These are phyloP conservation scores for Pseudois nayaur DNA, from an alignment of 2,113 vertebrate species.

Conservation along the genomic window DNA sequence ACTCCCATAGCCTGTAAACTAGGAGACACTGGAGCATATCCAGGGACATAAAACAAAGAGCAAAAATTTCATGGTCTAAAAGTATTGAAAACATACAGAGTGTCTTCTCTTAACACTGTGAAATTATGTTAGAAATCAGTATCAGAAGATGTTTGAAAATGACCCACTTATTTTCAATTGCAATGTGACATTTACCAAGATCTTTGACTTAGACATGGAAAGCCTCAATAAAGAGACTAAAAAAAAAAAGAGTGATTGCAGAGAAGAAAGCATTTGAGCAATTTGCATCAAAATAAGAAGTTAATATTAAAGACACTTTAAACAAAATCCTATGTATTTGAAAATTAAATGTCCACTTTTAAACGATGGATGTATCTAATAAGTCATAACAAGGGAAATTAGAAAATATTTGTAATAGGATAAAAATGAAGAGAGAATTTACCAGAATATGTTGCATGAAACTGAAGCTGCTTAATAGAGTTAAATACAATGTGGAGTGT, in stretches of 20 bases:
- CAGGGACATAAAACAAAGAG: background rate
- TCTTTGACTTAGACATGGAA: background rate
- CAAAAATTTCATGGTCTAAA: background rate
- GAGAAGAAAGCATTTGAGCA: background rate
- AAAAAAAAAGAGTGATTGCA: background rate
- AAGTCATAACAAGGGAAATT: background rate
- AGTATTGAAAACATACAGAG: background rate
- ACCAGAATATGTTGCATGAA: background rate
- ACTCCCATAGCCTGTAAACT: background rate
- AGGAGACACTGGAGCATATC: background rate
- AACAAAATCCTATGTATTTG: background rate
- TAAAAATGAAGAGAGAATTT: background rate
- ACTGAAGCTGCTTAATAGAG: background rate
- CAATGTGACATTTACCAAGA: background rate
- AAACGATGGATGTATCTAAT: background rate
- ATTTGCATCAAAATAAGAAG: background rate
- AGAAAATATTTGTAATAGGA: background rate
- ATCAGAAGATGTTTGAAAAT: background rate
- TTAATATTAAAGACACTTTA: background rate
- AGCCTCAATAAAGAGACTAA: background rate
- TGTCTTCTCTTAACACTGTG: background rate
- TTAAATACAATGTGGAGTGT: background rate
- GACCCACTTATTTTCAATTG: background rate
- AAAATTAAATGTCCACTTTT: background rate
- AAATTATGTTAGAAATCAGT: background rate